Evolutionary conservation across 2,888 invertebrate genomes (phyloP).

Genomic region (Erebia epiphron): DNA sequence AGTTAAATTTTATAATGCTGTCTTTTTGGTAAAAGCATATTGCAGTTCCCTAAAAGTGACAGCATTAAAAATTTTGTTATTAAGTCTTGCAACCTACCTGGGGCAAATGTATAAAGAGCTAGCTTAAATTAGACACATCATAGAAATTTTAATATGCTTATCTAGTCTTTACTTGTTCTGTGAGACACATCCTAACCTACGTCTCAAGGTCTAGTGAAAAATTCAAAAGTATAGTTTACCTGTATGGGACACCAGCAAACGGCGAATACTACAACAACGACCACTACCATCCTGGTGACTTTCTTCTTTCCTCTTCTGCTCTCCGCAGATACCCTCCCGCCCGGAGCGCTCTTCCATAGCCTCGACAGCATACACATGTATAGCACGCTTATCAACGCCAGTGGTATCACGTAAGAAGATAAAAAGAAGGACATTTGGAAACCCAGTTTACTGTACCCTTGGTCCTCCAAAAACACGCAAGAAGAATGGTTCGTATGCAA

Average conservation of each 20-base stretch:
- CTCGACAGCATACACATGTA: conserved; percentile 95
- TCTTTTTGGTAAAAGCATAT: no score
- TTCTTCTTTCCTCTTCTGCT: conserved; percentile 92
- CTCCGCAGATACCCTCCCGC: conserved; percentile 91
- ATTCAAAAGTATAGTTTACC: conserved; percentile 72
- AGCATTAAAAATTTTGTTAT: no score
- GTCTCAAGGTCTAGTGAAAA: no score
- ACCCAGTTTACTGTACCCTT: conserved; percentile 83
- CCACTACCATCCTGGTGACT: conserved; percentile 95
- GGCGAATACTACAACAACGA: conserved; percentile 95
- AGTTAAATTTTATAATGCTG: no score
- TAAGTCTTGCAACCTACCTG: no score
- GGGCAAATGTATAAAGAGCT: no score
- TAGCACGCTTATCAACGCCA: conserved; percentile 92
- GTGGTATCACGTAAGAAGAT: conserved; percentile 93
- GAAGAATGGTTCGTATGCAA: conserved; percentile 85
- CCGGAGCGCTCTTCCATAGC: conserved; percentile 92
- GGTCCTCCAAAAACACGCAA: conserved; percentile 86
- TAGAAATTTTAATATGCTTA: no score
- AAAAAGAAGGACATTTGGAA: conserved; percentile 93
- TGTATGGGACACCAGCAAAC: conserved; percentile 98
- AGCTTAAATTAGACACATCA: no score
- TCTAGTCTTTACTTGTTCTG: no score
- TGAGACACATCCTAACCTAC: no score
- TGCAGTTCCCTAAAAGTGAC: no score